Conservation (phyloP, 2,113 vertebrate genomes). For the Cynoglossus semilaevis region DNA sequence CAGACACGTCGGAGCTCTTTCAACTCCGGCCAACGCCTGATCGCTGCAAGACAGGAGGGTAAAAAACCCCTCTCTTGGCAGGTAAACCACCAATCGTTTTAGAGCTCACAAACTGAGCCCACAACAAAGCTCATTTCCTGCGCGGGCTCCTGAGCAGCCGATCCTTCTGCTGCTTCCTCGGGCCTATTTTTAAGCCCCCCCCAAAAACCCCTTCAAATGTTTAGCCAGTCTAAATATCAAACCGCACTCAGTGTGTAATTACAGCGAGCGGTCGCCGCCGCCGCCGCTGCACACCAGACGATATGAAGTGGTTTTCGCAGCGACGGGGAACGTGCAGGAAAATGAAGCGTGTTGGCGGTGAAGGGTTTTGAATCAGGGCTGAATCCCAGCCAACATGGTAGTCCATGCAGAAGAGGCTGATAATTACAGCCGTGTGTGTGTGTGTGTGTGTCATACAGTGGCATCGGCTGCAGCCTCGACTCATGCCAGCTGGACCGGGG, state of each 20-base stretch:
- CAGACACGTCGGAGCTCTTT: constrained; percentile 9
- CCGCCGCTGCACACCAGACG: constrained; percentile 45
- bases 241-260: constrained; percentile 68
- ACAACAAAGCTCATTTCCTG: constrained; percentile 62
- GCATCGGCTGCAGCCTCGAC: constrained; percentile 62
- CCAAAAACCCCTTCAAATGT: constrained; percentile 62
- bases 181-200: constrained; percentile 59
- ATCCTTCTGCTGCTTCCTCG: constrained; percentile 17
- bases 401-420: constrained; percentile 72
- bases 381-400: constrained; percentile 66
- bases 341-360: constrained; percentile 62
- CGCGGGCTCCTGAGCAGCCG: constrained; percentile 35
- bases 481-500: constrained; percentile 68
- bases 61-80: no score
- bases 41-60: not conserved
- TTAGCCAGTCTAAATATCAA: constrained; percentile 72
- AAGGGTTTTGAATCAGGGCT: constrained; percentile 69
- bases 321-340: constrained; percentile 51
- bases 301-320: constrained; percentile 54
- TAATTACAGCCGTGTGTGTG: constrained; percentile 67
- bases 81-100: not conserved
- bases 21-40: not conserved
- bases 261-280: constrained; percentile 53
- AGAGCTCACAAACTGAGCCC: constrained; percentile 1
- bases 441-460: constrained; percentile 57